A percentile compares a stretch with the other conserved stretches of the same genome.
Evolutionary conservation across 2,113 vertebrate genomes (phyloP).

Genomic region (Struthio camelus): DNA sequence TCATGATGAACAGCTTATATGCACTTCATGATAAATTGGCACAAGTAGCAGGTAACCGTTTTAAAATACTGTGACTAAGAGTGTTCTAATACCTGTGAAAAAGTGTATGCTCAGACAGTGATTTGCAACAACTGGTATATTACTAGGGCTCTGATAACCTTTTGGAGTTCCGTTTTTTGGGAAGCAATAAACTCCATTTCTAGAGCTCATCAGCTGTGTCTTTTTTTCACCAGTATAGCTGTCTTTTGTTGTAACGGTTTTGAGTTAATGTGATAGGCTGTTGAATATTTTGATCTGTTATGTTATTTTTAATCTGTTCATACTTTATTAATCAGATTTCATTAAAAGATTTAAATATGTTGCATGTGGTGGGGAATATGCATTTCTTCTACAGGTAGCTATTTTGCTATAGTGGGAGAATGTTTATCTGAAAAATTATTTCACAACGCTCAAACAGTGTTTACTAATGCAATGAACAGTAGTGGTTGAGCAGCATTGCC

Average conservation of each 20-base stretch:
- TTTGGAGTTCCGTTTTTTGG: background rate
- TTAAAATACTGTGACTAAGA: background rate
- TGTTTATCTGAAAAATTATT: background rate
- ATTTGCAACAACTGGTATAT: background rate
- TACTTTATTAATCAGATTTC: background rate
- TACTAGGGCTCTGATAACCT: background rate
- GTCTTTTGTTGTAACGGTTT: background rate
- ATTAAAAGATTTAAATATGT: background rate
- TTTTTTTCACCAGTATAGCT: background rate
- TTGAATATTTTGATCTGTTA: background rate
- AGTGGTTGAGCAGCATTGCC: background rate
- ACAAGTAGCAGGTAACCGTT: constrained; percentile 86
- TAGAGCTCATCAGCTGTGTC: background rate
- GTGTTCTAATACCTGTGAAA: background rate
- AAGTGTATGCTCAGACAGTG: background rate
- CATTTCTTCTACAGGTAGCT: background rate
- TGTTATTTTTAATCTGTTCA: background rate
- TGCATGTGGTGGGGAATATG: background rate
- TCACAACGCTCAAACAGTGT: background rate
- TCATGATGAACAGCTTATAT: constrained; percentile 89
- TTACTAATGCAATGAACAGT: background rate
- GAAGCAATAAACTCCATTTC: background rate
- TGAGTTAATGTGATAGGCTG: background rate
- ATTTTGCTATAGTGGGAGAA: background rate
- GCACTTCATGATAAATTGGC: constrained; percentile 93